Evolutionary conservation across 2,113 vertebrate genomes (phyloP).

Genomic region (Vanacampus margaritifer): DNA sequence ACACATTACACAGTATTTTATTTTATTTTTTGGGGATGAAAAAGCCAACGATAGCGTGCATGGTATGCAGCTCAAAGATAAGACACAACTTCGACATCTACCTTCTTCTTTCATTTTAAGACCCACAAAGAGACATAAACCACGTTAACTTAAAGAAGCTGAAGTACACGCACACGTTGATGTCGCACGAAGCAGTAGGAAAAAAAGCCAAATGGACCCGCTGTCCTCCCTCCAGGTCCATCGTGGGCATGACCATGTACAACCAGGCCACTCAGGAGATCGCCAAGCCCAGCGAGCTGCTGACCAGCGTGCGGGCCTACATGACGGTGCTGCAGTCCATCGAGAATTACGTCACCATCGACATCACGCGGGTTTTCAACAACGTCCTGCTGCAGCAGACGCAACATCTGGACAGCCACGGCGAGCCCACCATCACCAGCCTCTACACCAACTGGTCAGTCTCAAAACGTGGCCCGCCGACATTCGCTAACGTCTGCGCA

Average conservation of each 20-base stretch:
- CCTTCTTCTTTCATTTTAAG: too few relatives aligned
- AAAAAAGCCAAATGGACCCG: too few relatives aligned
- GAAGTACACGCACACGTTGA: too few relatives aligned
- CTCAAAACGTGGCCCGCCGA: neutral
- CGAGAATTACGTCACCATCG: constrained; percentile 98
- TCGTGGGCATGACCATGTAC: constrained; percentile 99
- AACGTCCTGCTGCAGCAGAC: constrained; percentile 99
- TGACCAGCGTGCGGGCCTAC: constrained; percentile 95
- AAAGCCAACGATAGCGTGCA: too few relatives aligned
- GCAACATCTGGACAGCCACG: constrained; percentile 97
- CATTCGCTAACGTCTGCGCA: neutral
- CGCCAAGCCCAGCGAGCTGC: constrained; percentile 94
- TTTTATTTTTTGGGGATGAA: too few relatives aligned
- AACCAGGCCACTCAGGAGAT: constrained; percentile 99
- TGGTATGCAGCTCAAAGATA: too few relatives aligned
- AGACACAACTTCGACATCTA: too few relatives aligned
- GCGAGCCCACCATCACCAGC: constrained; percentile 98
- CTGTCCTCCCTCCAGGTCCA: constrained; percentile 77
- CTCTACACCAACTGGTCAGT: constrained; percentile 95
- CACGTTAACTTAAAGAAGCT: too few relatives aligned
- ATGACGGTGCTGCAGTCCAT: constrained; percentile 99
- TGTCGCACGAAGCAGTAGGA: too few relatives aligned
- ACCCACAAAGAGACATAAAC: too few relatives aligned
- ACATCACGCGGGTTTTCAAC: constrained; percentile 98
- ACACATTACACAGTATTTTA: too few relatives aligned